Evolutionary conservation across 2,113 vertebrate species (phyloP).

Genomic region (Melanostigma gelatinosum): DNA sequence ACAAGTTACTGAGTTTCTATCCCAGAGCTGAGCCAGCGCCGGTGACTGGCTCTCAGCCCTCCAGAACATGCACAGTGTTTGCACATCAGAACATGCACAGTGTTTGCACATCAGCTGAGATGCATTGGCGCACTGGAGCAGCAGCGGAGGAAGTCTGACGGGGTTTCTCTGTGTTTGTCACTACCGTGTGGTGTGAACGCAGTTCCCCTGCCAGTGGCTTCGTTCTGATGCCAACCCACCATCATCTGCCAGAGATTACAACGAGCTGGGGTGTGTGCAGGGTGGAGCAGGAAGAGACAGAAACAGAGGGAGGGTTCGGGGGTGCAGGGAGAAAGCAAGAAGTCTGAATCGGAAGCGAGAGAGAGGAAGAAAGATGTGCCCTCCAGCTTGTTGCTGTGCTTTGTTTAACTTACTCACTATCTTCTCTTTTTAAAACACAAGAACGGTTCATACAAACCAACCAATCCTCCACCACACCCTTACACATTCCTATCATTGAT

Average conservation of each 20-base stretch:
- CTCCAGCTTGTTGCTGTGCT: conserved; percentile 71
- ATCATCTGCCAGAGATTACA: conserved; percentile 75
- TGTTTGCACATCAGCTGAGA: conserved; percentile 56
- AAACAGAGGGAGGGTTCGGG: conserved; percentile 46
- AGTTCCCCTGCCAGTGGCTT: conserved; percentile 70
- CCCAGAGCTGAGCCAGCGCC: not conserved
- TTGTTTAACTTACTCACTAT: conserved; percentile 55
- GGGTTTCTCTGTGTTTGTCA: conserved; percentile 67
- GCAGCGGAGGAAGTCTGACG: conserved; percentile 66
- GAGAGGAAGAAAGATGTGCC: conserved; percentile 65
- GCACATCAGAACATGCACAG: too few relatives aligned
- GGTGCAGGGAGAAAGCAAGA: conserved; percentile 45
- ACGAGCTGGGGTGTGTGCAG: conserved; percentile 67
- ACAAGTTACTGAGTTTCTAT: not conserved
- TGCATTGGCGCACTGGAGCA: conserved; percentile 42
- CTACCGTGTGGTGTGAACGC: conserved; percentile 58
- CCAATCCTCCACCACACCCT: conserved; percentile 25
- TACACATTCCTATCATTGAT: conserved; percentile 24
- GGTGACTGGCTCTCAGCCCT: conserved; percentile 18
- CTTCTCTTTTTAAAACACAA: conserved; percentile 40
- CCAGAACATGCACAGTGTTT: conserved; percentile 33
- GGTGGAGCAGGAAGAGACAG: conserved; percentile 75
- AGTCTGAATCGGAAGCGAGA: conserved; percentile 47
- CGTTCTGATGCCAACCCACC: conserved; percentile 73
- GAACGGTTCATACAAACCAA: conserved; percentile 31